Percentiles rank a stretch among this genome's conserved stretches.
These are phyloP conservation scores for Trichonephila clavata DNA, from an alignment of 1,140 invertebrate species.

Conservation along the genomic window DNA sequence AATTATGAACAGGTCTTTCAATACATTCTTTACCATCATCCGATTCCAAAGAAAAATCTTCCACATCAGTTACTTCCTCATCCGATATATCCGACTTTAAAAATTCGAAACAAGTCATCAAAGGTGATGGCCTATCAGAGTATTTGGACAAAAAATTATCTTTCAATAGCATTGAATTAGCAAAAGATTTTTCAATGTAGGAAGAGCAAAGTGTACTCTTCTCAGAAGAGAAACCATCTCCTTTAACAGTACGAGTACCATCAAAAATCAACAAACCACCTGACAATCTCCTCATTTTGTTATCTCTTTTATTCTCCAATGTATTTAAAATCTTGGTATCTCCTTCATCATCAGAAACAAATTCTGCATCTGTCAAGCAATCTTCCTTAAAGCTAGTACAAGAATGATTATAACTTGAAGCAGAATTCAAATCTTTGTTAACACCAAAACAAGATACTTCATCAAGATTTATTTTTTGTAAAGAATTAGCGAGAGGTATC, in stretches of 20 bases:
- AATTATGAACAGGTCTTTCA: slow-evolving; percentile 19
- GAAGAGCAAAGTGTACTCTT: not conserved
- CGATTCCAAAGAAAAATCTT: slow-evolving; percentile 3
- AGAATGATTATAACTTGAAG: slow-evolving; percentile 35
- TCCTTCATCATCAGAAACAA: slow-evolving; percentile 61
- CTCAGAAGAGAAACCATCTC: slow-evolving; percentile 22
- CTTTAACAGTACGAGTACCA: not conserved
- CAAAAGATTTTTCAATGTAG: slow-evolving; percentile 1
- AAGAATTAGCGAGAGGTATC: not conserved
- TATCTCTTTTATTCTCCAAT: not conserved
- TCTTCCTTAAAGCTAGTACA: slow-evolving; percentile 41
- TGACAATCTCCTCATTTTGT: not conserved
- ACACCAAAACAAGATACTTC: slow-evolving; percentile 4
- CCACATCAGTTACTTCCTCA: slow-evolving; percentile 40
- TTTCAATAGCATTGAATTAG: slow-evolving; percentile 7
- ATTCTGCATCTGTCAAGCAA: slow-evolving; percentile 31
- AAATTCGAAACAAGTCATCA: slow-evolving; percentile 72
- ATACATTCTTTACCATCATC: not conserved
- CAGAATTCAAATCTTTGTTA: not conserved
- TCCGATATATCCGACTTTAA: slow-evolving; percentile 46
- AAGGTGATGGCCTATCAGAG: not conserved
- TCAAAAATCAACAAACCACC: slow-evolving; percentile 42
- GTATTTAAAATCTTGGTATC: not conserved
- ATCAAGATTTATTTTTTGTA: slow-evolving; percentile 40
- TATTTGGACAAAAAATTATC: not conserved